A percentile compares a stretch with the other conserved stretches of the same genome.
Conservation (phyloP, 2,888 invertebrate species). For the Desoria tigrina region DNA sequence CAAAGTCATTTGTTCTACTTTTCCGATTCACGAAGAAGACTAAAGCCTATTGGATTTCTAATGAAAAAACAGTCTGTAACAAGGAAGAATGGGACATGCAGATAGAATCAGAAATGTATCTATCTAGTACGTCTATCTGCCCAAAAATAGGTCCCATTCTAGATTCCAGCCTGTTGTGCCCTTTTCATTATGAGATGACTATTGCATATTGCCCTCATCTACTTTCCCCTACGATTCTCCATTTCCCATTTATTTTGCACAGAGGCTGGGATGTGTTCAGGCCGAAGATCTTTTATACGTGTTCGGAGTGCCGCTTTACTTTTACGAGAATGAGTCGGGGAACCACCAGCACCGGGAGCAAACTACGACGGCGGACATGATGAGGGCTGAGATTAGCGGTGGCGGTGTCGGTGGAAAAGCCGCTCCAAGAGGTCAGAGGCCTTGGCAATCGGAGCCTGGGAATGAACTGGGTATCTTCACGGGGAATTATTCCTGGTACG, state of each 20-base stretch:
- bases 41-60: too few species aligned
- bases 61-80: too few species aligned
- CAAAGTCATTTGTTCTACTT: too few species aligned
- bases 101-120: too few species aligned
- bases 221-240: conserved; percentile 58
- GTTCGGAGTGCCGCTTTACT: conserved; percentile 77
- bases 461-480: conserved; percentile 73
- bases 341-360: not conserved
- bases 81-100: too few species aligned
- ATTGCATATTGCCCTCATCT: conserved; percentile 41
- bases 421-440: not conserved
- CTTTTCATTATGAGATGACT: too few species aligned
- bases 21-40: too few species aligned
- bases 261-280: conserved; percentile 89
- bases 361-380: conserved; percentile 6
- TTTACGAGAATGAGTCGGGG: conserved; percentile 36
- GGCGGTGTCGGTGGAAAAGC: conserved; percentile 8
- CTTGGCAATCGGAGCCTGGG: not conserved
- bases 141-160: too few species aligned
- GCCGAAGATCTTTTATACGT: conserved; percentile 89
- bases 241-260: too few species aligned
- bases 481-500: conserved; percentile 83
- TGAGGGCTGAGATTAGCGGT: conserved; percentile 23
- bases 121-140: too few species aligned
- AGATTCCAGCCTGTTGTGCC: too few species aligned